Conservation (phyloP, 30 jellyfish, hydroid and myxozoan species). For the Aurelia sp. region DNA sequence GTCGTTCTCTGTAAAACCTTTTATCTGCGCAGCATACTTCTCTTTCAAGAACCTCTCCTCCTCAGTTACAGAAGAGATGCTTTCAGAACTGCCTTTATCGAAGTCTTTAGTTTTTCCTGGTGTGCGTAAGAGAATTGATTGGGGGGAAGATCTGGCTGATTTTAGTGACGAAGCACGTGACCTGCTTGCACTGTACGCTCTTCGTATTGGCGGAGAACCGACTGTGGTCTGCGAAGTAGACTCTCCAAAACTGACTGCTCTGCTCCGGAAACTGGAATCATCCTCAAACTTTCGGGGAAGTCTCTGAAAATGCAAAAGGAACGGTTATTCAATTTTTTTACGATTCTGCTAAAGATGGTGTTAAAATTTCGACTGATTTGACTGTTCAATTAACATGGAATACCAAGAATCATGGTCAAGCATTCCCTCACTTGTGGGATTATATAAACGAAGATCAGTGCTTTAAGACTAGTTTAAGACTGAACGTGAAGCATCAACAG, state of each 20-base stretch:
- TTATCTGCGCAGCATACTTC: conserved; percentile 54
- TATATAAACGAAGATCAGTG: too few relatives aligned
- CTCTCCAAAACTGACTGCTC: conserved; percentile 31
- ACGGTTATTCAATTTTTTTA: too few relatives aligned
- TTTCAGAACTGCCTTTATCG: conserved; percentile 31
- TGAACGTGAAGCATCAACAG: too few relatives aligned
- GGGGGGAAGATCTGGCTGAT: conserved; percentile 44
- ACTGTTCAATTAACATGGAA: too few relatives aligned
- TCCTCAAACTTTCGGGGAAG: conserved; percentile 6
- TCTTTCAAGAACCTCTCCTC: conserved; percentile 56
- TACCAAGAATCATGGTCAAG: too few relatives aligned
- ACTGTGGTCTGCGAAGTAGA: conserved; percentile 32
- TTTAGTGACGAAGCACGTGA: conserved; percentile 48
- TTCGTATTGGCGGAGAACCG: conserved; percentile 42
- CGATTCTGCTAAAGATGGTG: too few relatives aligned
- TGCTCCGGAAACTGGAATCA: neutral
- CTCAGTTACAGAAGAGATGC: conserved; percentile 35
- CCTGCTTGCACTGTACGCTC: conserved; percentile 49
- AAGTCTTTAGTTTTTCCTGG: conserved; percentile 49
- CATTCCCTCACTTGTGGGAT: too few relatives aligned
- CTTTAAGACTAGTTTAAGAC: too few relatives aligned
- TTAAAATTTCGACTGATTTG: too few relatives aligned
- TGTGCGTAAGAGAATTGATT: conserved; percentile 48
- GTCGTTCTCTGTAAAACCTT: conserved; percentile 44
- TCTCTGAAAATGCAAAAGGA: conserved; percentile 6